Percentiles rank a stretch among this genome's conserved stretches.
Evolutionary conservation across 2,113 vertebrate genomes (phyloP).

Genomic region (Anseranas semipalmata): DNA sequence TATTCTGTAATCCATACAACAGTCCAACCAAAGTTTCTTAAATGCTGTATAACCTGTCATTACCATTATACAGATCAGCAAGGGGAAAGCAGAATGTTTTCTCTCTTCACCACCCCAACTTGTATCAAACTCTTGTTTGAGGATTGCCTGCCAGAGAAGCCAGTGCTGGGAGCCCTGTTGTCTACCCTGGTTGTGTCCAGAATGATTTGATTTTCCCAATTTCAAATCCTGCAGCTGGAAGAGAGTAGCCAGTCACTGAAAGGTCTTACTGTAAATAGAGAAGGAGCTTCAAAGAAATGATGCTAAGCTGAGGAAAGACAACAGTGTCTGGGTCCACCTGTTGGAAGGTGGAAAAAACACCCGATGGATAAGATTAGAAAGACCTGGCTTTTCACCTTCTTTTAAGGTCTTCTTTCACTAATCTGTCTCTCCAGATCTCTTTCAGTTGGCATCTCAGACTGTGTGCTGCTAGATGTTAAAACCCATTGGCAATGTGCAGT

Average conservation of each 20-base stretch:
- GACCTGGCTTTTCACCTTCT: background rate
- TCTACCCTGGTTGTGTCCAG: background rate
- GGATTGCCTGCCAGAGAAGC: background rate
- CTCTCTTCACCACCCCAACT: rapidly evolving
- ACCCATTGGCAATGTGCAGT: background rate
- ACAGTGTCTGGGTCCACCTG: background rate
- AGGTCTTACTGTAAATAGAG: background rate
- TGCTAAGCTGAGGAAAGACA: background rate
- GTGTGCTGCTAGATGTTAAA: background rate
- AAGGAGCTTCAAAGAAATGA: background rate
- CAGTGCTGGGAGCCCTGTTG: background rate
- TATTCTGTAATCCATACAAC: background rate
- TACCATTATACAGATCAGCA: background rate
- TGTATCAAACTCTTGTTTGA: background rate
- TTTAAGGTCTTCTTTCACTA: background rate
- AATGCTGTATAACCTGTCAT: background rate
- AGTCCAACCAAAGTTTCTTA: background rate
- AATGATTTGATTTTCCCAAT: background rate
- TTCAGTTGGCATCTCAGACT: background rate
- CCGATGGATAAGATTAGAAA: background rate
- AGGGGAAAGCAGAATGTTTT: background rate
- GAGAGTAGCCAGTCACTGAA: background rate
- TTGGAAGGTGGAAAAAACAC: background rate
- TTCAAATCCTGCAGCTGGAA: background rate
- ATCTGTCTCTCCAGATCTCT: background rate